These are phyloP conservation scores for Sebastes trivittatus DNA, from an alignment of 2,797 vertebrate genomes.

Conservation along the genomic window DNA sequence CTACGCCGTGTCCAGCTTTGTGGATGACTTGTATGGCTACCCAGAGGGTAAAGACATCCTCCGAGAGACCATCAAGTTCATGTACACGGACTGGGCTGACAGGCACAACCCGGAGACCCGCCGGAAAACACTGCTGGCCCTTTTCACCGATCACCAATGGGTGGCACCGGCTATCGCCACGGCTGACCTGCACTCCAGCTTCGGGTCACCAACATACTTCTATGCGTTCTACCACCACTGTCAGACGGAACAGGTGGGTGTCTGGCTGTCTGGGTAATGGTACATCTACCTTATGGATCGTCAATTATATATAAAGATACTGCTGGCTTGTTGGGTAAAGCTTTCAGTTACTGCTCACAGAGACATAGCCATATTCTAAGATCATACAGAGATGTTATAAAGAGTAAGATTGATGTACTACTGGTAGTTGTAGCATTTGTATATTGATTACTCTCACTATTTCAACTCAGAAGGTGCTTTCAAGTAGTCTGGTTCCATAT, in stretches of 20 bases:
- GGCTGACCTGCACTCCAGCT: conserved; percentile 98
- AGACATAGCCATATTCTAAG: not conserved
- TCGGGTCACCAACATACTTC: conserved; percentile 98
- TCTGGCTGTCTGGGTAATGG: not conserved
- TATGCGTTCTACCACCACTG: conserved; percentile 99
- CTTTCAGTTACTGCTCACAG: not conserved
- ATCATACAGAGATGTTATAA: not conserved
- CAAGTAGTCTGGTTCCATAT: not conserved
- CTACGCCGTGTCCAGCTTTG: conserved; percentile 98
- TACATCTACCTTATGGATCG: not conserved
- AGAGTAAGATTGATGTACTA: not conserved
- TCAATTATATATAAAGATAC: not conserved
- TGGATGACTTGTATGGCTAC: conserved; percentile 97
- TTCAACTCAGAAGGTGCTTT: not conserved
- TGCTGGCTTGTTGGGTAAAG: not conserved
- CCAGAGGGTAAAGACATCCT: conserved; percentile 98
- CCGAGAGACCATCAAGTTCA: conserved; percentile 98
- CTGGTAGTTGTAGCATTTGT: not conserved
- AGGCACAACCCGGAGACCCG: conserved; percentile 97
- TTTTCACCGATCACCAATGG: conserved; percentile 99
- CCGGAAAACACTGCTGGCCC: conserved; percentile 94
- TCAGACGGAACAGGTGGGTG: conserved; percentile 93
- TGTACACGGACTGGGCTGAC: conserved; percentile 99
- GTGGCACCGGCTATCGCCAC: conserved; percentile 97
- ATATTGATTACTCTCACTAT: not conserved